phyloP scores from a whole-genome alignment of 2,113 vertebrate genomes.

The Halcyon senegalensis region DNA sequence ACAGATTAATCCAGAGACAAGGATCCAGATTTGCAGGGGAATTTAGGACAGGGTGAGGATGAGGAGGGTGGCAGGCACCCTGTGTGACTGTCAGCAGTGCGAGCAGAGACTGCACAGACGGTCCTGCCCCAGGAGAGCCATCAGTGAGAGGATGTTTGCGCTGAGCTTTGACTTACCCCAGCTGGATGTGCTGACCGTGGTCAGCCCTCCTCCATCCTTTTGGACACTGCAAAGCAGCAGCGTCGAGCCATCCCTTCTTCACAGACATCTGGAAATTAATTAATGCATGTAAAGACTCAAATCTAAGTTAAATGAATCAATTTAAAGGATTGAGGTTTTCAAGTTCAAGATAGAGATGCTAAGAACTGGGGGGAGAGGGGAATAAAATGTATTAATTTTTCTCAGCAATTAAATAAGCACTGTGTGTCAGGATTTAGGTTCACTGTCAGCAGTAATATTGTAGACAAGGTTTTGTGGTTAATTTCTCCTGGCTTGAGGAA shows the following conservation, averaged over 20 bases:
- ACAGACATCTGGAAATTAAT: neutral
- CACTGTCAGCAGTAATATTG: neutral
- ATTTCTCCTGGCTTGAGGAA: neutral
- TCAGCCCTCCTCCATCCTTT: neutral
- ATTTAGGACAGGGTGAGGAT: neutral
- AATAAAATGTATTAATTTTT: neutral
- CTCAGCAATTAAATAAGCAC: neutral
- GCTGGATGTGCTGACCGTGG: accelerated
- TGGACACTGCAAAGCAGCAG: neutral
- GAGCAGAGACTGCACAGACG: neutral
- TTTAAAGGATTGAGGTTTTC: neutral
- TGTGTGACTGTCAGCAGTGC: neutral
- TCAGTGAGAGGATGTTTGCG: neutral
- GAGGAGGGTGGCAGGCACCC: neutral
- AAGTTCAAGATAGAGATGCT: neutral
- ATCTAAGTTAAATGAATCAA: neutral
- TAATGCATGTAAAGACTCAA: too few relatives aligned
- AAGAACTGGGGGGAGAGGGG: neutral
- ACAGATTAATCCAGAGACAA: neutral
- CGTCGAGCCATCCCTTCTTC: neutral
- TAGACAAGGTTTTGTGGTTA: neutral
- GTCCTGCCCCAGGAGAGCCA: neutral
- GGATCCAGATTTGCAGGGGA: neutral
- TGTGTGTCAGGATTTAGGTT: neutral
- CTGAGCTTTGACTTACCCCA: neutral